Percentiles rank a stretch among this genome's conserved stretches.
Evolutionary conservation across 1,140 invertebrate species (phyloP).

Genomic region (Tribolium madens): DNA sequence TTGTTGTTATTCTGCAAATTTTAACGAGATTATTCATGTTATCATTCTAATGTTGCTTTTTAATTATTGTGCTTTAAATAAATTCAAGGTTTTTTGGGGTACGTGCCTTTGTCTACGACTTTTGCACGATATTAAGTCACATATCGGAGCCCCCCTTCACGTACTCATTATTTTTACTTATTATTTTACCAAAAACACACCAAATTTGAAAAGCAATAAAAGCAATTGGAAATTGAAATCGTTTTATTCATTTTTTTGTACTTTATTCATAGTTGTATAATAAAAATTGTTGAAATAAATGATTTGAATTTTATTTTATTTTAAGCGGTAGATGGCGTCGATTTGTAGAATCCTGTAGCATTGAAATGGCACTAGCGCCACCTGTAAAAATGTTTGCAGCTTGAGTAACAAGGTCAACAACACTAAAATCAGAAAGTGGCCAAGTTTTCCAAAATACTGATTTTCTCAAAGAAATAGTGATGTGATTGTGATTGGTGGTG

Average conservation of each 20-base stretch:
- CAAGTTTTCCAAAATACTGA: slow-evolving; percentile 53
- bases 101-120: not conserved
- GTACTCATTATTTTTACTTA: slow-evolving; percentile 7
- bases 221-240: slow-evolving; percentile 12
- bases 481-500: slow-evolving; percentile 51
- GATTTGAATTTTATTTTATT: not conserved
- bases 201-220: slow-evolving; percentile 25
- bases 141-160: not conserved
- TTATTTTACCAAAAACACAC: not conserved
- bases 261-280: not conserved
- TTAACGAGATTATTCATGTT: slow-evolving; percentile 55
- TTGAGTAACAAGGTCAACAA: slow-evolving; percentile 65
- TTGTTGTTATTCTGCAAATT: slow-evolving; percentile 57
- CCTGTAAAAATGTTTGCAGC: slow-evolving; percentile 51
- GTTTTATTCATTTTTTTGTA: slow-evolving; percentile 19
- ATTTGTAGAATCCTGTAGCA: not conserved
- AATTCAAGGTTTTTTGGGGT: slow-evolving; percentile 17
- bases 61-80: slow-evolving; percentile 18
- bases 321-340: not conserved
- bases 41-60: slow-evolving; percentile 49
- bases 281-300: slow-evolving; percentile 28
- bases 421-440: slow-evolving; percentile 59
- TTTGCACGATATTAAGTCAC: not conserved
- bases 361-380: slow-evolving; percentile 2
- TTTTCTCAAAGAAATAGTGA: slow-evolving; percentile 47